Evolutionary conservation across 2,113 vertebrate species (phyloP), one percentile per base, ranked within the genome.

Genomic region (Anguilla rostrata): DNA sequence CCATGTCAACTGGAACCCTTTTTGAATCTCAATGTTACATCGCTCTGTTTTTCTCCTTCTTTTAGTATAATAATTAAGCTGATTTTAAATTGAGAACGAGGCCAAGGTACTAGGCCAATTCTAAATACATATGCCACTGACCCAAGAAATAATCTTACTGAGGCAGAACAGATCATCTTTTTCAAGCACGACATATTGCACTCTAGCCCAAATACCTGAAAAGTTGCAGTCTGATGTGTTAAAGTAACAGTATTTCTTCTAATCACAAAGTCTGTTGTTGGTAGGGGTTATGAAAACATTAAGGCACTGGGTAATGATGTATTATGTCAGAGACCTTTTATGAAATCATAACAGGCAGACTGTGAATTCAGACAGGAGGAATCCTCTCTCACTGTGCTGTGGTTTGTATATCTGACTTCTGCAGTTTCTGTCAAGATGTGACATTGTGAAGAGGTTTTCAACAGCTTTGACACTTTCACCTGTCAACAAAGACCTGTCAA

Each of bases 201-300:
- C 92, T 34, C 71, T 94, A 87, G 26, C 40, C 79, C 57, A 60
- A 34, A 11, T 80, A 90, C 88, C 86, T 90, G 89, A 94, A 91
- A 91, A 94, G 94, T 91, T 89, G 92, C 91, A 94, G 63, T 93
- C 92, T 89, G 85, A 89, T 90, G 92, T 93, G 84, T 78, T 66
- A 78, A 89, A 95, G 92, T 92, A 93, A 94, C 92, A 87, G 91
- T 92, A 92, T 94, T 95, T 93, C 95, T 94, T 95, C 95, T 95
- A 95, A 93, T 93, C 89, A 88, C 93, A 95, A 95, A 92, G 88
- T 83, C 90, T 83, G 80, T 90, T 78, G 63, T 85, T 78, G 89
- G 91, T 88, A 88, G 89, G 92, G 41, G 91, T 90, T 89, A 91
- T 88, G 90, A 94, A 92, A 90, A 94, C 88, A 94, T 95, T 94